Percentiles rank a stretch among this genome's conserved stretches.
Conservation (phyloP, 1,140 invertebrate species). For the Hylyphantes graminicola region DNA sequence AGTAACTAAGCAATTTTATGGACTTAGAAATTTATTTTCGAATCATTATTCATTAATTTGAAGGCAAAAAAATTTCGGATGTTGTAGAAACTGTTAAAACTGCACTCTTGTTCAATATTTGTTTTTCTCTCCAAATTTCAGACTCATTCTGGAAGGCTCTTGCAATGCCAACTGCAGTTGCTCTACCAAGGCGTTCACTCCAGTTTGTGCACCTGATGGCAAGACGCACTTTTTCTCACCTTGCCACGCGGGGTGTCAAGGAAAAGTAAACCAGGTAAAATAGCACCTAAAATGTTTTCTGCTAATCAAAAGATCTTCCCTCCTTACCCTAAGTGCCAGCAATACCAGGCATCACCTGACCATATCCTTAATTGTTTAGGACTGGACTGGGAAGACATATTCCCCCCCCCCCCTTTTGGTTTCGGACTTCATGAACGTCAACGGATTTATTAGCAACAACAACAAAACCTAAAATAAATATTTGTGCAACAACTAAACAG, state of each 20-base stretch:
- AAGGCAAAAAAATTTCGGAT: not conserved
- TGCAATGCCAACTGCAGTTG: conserved; percentile 77
- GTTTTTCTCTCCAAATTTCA: not conserved
- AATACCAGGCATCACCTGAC: too few relatives aligned
- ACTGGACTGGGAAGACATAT: too few relatives aligned
- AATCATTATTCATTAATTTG: not conserved
- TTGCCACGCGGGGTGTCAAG: conserved; percentile 77
- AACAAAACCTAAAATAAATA: not conserved
- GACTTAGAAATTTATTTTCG: not conserved
- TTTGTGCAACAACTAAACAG: not conserved
- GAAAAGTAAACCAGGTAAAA: conserved; percentile 1
- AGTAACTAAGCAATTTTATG: not conserved
- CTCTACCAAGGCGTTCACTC: conserved; percentile 74
- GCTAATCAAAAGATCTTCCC: too few relatives aligned
- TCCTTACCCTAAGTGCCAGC: too few relatives aligned
- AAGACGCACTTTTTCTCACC: conserved; percentile 75
- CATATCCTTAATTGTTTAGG: too few relatives aligned
- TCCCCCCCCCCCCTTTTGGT: too few relatives aligned
- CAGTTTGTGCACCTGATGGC: conserved; percentile 74
- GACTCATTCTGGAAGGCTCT: conserved; percentile 18
- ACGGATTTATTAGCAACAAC: too few relatives aligned
- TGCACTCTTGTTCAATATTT: not conserved
- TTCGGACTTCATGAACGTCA: too few relatives aligned
- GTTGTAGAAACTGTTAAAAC: not conserved
- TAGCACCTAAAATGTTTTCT: not conserved